These are phyloP conservation scores for Andrena dorsata DNA, from an alignment of 2,888 invertebrate genomes.

Conservation along the genomic window DNA sequence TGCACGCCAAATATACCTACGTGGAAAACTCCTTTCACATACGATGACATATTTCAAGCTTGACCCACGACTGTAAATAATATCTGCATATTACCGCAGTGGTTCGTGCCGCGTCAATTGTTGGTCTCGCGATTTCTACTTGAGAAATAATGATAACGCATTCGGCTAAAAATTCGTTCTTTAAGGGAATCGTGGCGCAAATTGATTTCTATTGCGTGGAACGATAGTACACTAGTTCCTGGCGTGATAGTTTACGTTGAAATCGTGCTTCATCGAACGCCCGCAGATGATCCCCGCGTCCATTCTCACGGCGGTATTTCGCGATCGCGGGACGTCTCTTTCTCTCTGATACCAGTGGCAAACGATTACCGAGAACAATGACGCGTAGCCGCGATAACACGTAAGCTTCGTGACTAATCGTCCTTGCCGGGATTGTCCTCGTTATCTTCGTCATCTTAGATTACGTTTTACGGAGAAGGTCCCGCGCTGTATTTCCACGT, in stretches of 20 bases:
- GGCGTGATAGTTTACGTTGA: background rate
- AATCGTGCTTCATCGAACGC: background rate
- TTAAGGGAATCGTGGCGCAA: background rate
- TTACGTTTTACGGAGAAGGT: slow-evolving; percentile 35
- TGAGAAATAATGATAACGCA: background rate
- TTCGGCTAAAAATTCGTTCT: too few relatives aligned
- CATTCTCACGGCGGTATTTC: slow-evolving; percentile 42
- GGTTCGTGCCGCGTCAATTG: background rate
- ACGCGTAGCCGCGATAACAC: slow-evolving; percentile 66
- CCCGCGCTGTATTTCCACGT: background rate
- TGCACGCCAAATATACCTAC: background rate
- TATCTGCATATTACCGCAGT: background rate
- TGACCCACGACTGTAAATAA: slow-evolving; percentile 43
- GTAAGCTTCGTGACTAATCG: slow-evolving; percentile 66
- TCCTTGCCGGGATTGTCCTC: slow-evolving; percentile 64
- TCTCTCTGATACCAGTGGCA: slow-evolving; percentile 41
- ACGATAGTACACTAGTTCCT: background rate
- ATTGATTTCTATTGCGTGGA: background rate
- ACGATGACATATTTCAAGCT: slow-evolving; percentile 21
- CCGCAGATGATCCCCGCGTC: background rate
- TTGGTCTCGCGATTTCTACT: background rate
- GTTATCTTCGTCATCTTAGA: slow-evolving; percentile 61
- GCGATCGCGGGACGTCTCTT: slow-evolving; percentile 19
- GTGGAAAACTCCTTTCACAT: slow-evolving; percentile 33
- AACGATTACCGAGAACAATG: slow-evolving; percentile 68